A percentile compares a stretch with the other conserved stretches of the same genome.
Conservation (phyloP, 2,113 vertebrate species). For the Grammatotria lemairii region DNA sequence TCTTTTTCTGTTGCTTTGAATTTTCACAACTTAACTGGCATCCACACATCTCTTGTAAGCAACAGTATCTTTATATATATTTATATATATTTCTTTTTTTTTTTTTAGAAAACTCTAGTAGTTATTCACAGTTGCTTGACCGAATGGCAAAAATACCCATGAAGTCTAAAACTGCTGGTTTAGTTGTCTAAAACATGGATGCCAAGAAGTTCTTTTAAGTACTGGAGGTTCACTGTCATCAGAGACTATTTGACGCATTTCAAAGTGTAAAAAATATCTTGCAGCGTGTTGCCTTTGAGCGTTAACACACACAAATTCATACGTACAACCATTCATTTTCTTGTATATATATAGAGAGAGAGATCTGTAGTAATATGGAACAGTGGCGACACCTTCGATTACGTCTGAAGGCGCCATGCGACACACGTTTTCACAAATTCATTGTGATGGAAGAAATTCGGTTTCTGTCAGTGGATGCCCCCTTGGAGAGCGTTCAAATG, state of each 20-base stretch:
- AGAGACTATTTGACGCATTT: slow-evolving; percentile 27
- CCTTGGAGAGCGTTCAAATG: slow-evolving; percentile 19
- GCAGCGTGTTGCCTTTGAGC: slow-evolving; percentile 48
- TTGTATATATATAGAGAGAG: slow-evolving; percentile 36
- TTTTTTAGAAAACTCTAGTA: slow-evolving; percentile 49
- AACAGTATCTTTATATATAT: slow-evolving; percentile 48
- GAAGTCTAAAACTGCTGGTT: slow-evolving; percentile 73
- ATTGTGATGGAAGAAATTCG: slow-evolving; percentile 21
- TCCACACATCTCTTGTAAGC: slow-evolving; percentile 68
- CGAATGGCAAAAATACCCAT: slow-evolving; percentile 55
- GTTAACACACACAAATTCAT: slow-evolving; percentile 55
- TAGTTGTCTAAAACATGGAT: slow-evolving; percentile 58
- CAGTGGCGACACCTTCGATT: slow-evolving; percentile 53
- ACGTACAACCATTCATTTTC: slow-evolving; percentile 57
- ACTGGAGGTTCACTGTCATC: slow-evolving; percentile 44
- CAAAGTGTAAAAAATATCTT: slow-evolving; percentile 48
- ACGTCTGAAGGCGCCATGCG: slow-evolving; percentile 24
- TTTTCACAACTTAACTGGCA: slow-evolving; percentile 54
- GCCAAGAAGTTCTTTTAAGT: slow-evolving; percentile 48
- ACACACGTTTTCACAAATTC: slow-evolving; percentile 39
- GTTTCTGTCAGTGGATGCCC: slow-evolving; percentile 13
- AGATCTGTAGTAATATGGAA: slow-evolving; percentile 48
- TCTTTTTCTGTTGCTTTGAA: slow-evolving; percentile 64
- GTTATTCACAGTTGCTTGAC: slow-evolving; percentile 70
- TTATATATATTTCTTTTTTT: background rate